These are phyloP conservation scores for Suillia variegata DNA, from an alignment of 2,888 invertebrate genomes.

Conservation along the genomic window DNA sequence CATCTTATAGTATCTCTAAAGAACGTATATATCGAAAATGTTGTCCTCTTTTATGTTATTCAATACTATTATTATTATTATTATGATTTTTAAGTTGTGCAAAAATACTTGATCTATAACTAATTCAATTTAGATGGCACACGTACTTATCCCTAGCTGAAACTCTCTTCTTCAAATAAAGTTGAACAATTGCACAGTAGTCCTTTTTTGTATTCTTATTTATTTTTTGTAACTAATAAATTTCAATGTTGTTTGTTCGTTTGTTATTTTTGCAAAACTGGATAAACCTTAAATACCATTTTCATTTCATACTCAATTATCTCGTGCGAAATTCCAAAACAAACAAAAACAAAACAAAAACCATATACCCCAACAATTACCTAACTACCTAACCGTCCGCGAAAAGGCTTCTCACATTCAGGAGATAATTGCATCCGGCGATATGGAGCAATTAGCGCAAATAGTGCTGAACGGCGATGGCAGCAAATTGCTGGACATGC, in stretches of 20 bases:
- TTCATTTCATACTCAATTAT: no score
- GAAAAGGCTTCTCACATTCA: constrained; percentile 70
- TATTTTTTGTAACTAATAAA: background rate
- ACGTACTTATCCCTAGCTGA: no score
- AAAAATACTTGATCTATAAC: no score
- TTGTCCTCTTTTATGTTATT: constrained; percentile 37
- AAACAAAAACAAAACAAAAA: no score
- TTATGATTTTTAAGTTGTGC: no score
- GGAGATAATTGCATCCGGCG: constrained; percentile 73
- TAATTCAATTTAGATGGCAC: no score
- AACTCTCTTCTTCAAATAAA: no score
- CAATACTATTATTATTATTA: constrained; percentile 25
- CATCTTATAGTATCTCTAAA: constrained; percentile 18
- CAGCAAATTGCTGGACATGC: constrained; percentile 72
- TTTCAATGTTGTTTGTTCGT: background rate
- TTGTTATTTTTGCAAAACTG: background rate
- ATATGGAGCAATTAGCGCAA: constrained; percentile 88
- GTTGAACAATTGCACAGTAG: no score
- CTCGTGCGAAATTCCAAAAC: no score
- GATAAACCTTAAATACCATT: no score
- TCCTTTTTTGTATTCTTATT: background rate
- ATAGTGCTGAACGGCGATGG: constrained; percentile 90
- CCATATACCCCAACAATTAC: background rate
- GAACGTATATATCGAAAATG: no score
- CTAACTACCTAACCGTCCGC: no score